Evolutionary conservation across 2,888 invertebrate species (phyloP).

Genomic region (Eurytoma californica): DNA sequence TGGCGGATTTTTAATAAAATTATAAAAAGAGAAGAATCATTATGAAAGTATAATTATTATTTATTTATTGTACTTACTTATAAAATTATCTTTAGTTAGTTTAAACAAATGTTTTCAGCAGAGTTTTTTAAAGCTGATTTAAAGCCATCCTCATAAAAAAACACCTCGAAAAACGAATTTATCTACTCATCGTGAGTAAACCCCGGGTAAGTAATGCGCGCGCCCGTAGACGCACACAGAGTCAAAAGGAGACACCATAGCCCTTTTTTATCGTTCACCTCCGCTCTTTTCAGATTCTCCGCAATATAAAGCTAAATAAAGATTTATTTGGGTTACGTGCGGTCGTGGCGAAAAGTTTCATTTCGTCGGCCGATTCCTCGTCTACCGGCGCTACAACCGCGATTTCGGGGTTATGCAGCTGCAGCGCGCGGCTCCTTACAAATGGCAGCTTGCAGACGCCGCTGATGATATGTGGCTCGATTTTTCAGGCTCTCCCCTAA

Average conservation of each 20-base stretch:
- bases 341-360: constrained; percentile 52
- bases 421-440: constrained; percentile 2
- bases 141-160: not conserved
- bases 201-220: not conserved
- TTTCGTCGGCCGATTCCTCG: constrained; percentile 21
- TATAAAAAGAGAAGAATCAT: too few species aligned
- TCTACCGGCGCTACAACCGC: not conserved
- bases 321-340: constrained; percentile 51
- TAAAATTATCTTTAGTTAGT: too few species aligned
- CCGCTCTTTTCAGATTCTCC: not conserved
- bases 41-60: too few species aligned
- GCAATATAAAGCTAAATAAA: constrained; percentile 34
- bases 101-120: too few species aligned
- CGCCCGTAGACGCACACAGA: not conserved
- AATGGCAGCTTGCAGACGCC: not conserved
- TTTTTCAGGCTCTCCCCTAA: constrained; percentile 23
- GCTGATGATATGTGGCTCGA: constrained; percentile 10
- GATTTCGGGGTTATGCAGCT: not conserved
- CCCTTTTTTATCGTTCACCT: not conserved
- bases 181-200: too few species aligned
- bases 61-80: too few species aligned
- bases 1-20: too few species aligned
- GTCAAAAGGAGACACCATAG: not conserved
- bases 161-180: too few species aligned
- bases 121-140: not conserved